Percentiles rank a stretch among this genome's conserved stretches.
These are phyloP conservation scores for Pararge aegeria DNA, from an alignment of 1,140 invertebrate genomes.

Conservation along the genomic window DNA sequence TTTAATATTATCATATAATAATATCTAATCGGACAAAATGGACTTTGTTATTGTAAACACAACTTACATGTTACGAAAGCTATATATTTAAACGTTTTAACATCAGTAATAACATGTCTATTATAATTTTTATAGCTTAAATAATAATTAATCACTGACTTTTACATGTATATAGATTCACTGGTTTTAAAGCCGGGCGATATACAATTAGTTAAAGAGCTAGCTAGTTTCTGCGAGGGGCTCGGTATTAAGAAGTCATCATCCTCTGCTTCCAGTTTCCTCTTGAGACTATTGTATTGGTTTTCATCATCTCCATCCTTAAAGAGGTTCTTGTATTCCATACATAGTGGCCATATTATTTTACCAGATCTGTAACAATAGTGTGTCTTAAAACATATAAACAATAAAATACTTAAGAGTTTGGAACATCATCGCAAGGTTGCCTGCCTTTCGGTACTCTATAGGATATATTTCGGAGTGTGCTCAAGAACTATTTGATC, in stretches of 20 bases:
- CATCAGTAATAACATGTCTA: too few species aligned
- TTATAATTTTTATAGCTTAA: background rate
- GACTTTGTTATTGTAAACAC: too few species aligned
- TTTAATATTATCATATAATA: too few species aligned
- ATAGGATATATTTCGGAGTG: too few species aligned
- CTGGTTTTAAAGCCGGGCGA: constrained; percentile 67
- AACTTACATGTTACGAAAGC: too few species aligned
- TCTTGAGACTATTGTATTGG: constrained; percentile 58
- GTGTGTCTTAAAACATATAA: too few species aligned
- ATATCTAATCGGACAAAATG: too few species aligned
- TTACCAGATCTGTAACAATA: constrained; percentile 60
- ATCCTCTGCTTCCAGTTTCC: constrained; percentile 62
- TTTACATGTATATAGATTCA: constrained; percentile 48
- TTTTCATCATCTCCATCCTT: constrained; percentile 62
- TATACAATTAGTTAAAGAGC: constrained; percentile 57
- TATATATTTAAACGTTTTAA: too few species aligned
- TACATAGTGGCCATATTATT: constrained; percentile 70
- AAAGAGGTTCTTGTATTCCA: constrained; percentile 67
- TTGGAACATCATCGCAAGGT: too few species aligned
- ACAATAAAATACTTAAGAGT: too few species aligned
- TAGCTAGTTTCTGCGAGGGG: constrained; percentile 50
- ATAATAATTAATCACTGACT: background rate
- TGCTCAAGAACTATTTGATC: too few species aligned
- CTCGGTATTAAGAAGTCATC: constrained; percentile 63
- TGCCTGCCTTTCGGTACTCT: too few species aligned